These are phyloP conservation scores for Campopleginae sp. DNA, from an alignment of 2,888 invertebrate species.

Conservation along the genomic window DNA sequence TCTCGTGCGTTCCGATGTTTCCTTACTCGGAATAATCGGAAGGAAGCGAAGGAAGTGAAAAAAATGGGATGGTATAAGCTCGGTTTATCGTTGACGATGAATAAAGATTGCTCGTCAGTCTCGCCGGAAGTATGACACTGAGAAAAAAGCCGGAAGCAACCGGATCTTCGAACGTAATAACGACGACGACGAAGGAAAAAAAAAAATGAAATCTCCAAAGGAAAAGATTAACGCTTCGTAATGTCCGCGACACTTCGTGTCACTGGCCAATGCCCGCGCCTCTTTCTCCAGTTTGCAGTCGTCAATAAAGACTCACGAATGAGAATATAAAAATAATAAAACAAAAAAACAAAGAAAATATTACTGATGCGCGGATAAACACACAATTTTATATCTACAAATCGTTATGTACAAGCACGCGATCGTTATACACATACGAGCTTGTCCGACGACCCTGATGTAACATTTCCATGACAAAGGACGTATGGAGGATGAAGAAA, in stretches of 20 bases:
- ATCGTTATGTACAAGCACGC: constrained; percentile 67
- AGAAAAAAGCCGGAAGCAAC: constrained; percentile 43
- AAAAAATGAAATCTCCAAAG: constrained; percentile 46
- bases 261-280: constrained; percentile 1
- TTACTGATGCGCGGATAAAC: not conserved
- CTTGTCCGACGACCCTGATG: constrained; percentile 56
- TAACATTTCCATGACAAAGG: constrained; percentile 72
- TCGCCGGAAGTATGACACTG: constrained; percentile 47
- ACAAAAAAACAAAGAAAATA: not conserved
- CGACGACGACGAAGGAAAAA: constrained; percentile 4
- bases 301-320: constrained; percentile 29
- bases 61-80: constrained; percentile 1
- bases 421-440: constrained; percentile 48
- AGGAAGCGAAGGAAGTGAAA: not conserved
- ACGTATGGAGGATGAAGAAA: constrained; percentile 8
- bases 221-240: constrained; percentile 57
- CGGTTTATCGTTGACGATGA: constrained; percentile 32
- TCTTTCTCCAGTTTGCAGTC: constrained; percentile 7
- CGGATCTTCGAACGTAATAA: constrained; percentile 32
- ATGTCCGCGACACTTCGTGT: not conserved
- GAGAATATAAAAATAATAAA: not conserved
- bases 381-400: constrained; percentile 55
- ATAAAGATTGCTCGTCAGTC: constrained; percentile 15
- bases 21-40: not conserved
- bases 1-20: not conserved